These are phyloP conservation scores for Melanotaenia duboulayi DNA, from an alignment of 2,113 vertebrate species.

Conservation along the genomic window DNA sequence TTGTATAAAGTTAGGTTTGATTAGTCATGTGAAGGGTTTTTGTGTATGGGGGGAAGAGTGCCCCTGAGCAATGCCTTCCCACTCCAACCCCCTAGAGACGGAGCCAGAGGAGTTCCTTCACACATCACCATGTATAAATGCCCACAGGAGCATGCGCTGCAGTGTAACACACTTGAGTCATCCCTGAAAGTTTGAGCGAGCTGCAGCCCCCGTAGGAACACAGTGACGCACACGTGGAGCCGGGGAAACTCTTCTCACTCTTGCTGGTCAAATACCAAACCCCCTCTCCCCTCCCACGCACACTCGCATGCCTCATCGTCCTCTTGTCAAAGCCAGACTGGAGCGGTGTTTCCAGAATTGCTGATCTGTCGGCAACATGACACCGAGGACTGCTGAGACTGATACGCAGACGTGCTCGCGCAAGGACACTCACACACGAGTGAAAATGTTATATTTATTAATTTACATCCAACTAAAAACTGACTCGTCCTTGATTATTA, in stretches of 20 bases:
- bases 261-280: constrained; percentile 60
- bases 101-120: constrained; percentile 62
- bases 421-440: neutral
- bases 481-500: neutral
- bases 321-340: constrained; percentile 53
- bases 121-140: constrained; percentile 60
- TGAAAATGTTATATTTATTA: neutral
- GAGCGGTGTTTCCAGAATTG: constrained; percentile 51
- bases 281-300: constrained; percentile 13
- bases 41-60: neutral
- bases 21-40: too few relatives aligned
- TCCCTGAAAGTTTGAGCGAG: constrained; percentile 40
- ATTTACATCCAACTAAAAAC: neutral
- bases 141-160: constrained; percentile 37
- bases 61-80: constrained; percentile 3
- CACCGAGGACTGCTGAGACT: constrained; percentile 52
- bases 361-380: constrained; percentile 68
- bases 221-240: constrained; percentile 40
- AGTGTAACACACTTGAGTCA: constrained; percentile 59
- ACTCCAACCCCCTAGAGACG: constrained; percentile 5
- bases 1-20: too few relatives aligned
- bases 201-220: constrained; percentile 33
- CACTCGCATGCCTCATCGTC: constrained; percentile 57
- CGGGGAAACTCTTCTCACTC: constrained; percentile 67
- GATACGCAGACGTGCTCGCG: constrained; percentile 34